Conservation (phyloP, 2,113 vertebrate genomes). For the Lasiurus borealis region DNA sequence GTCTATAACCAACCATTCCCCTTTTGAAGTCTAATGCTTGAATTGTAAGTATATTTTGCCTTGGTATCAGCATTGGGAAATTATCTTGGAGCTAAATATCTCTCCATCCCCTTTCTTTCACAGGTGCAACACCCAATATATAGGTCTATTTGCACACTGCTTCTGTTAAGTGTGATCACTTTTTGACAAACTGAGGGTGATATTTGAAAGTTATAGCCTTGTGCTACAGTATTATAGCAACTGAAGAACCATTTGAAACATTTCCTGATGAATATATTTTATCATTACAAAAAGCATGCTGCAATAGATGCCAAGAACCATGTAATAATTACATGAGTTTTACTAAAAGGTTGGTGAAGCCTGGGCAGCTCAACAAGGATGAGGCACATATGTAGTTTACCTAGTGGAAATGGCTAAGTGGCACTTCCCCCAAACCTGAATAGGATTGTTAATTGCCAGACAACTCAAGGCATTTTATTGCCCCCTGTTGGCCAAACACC, state of each 20-base stretch:
- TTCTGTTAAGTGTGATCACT: background rate
- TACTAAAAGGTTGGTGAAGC: too few species aligned
- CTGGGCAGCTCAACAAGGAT: too few species aligned
- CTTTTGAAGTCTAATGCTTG: background rate
- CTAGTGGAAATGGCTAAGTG: too few species aligned
- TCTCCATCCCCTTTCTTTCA: background rate
- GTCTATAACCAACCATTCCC: background rate
- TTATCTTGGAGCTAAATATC: background rate
- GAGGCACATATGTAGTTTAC: too few species aligned
- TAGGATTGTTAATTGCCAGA: too few species aligned
- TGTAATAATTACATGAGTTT: too few species aligned
- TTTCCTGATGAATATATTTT: background rate
- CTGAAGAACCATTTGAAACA: background rate
- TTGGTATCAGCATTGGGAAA: background rate
- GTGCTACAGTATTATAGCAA: background rate
- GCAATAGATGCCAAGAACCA: too few species aligned
- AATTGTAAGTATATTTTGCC: background rate
- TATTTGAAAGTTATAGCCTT: background rate
- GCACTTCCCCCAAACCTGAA: too few species aligned
- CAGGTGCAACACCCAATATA: background rate
- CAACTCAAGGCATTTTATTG: too few species aligned
- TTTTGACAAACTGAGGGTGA: background rate
- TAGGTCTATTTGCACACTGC: background rate
- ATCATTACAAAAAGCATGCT: background rate
- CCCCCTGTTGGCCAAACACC: too few species aligned